These are phyloP conservation scores for Patella vulgata DNA, from an alignment of 1,140 invertebrate genomes.

Conservation along the genomic window DNA sequence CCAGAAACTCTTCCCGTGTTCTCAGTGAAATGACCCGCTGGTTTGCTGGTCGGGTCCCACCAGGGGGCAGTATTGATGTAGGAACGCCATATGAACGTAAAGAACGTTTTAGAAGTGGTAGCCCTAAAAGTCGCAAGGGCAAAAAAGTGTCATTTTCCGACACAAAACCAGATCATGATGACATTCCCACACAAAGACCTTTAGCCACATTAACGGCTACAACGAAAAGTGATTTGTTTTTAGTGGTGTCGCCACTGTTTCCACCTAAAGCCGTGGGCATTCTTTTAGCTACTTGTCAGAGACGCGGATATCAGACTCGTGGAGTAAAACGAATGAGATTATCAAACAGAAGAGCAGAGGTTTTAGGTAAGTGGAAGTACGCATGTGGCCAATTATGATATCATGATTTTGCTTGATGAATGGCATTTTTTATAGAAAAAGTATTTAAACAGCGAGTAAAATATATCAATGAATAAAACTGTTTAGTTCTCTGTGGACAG, in stretches of 20 bases:
- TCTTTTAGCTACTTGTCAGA: constrained; percentile 52
- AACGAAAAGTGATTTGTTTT: constrained; percentile 50
- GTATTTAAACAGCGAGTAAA: too few relatives aligned
- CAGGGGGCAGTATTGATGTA: constrained; percentile 50
- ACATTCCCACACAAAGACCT: constrained; percentile 32
- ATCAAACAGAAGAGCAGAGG: constrained; percentile 41
- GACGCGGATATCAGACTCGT: constrained; percentile 53
- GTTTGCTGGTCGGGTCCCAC: constrained; percentile 59
- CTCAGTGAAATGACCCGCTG: constrained; percentile 53
- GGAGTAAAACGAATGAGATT: constrained; percentile 49
- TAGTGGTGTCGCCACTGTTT: constrained; percentile 55
- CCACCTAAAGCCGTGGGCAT: constrained; percentile 51
- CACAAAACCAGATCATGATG: constrained; percentile 8
- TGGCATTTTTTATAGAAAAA: background rate
- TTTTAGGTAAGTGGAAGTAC: constrained; percentile 52
- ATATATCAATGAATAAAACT: too few relatives aligned
- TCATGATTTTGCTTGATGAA: too few relatives aligned
- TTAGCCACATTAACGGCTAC: constrained; percentile 56
- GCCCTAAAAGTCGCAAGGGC: constrained; percentile 36
- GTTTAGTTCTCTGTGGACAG: too few relatives aligned
- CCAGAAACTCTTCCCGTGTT: constrained; percentile 47
- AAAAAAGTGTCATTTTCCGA: constrained; percentile 36
- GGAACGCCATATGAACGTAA: constrained; percentile 50
- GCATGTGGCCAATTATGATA: too few relatives aligned
- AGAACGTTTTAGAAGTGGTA: constrained; percentile 37